These are phyloP conservation scores for Sebastes iracundus DNA, from an alignment of 2,797 vertebrate species.

Conservation along the genomic window DNA sequence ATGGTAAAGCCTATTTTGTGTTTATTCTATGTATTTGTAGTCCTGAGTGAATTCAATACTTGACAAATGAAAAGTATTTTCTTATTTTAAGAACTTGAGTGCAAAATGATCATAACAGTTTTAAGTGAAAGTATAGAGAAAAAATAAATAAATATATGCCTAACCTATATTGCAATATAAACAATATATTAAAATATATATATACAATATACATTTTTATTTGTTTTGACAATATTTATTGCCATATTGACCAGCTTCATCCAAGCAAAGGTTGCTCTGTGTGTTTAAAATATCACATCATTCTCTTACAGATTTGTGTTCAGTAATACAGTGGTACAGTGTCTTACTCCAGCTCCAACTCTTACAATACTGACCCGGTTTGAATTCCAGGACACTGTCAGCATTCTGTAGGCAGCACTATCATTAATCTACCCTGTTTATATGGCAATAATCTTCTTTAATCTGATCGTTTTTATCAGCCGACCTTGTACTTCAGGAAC, in stretches of 20 bases:
- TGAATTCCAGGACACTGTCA: background rate
- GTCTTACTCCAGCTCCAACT: background rate
- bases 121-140: too few species aligned
- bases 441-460: constrained; percentile 11
- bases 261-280: too few species aligned
- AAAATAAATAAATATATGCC: too few species aligned
- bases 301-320: background rate
- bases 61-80: accelerated
- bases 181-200: too few species aligned
- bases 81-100: too few species aligned
- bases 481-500: background rate
- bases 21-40: too few species aligned
- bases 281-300: background rate
- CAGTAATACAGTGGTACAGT: background rate
- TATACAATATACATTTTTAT: too few species aligned
- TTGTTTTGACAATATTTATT: accelerated
- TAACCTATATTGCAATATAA: too few species aligned
- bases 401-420: background rate
- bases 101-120: too few species aligned
- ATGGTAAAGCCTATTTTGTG: too few species aligned
- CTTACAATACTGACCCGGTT: background rate
- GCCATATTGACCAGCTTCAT: too few species aligned
- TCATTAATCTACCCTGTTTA: background rate
- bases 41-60: too few species aligned
- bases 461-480: constrained; percentile 16